Conservation (phyloP, 2,797 vertebrate genomes). For the Pangasius larnaudii region DNA sequence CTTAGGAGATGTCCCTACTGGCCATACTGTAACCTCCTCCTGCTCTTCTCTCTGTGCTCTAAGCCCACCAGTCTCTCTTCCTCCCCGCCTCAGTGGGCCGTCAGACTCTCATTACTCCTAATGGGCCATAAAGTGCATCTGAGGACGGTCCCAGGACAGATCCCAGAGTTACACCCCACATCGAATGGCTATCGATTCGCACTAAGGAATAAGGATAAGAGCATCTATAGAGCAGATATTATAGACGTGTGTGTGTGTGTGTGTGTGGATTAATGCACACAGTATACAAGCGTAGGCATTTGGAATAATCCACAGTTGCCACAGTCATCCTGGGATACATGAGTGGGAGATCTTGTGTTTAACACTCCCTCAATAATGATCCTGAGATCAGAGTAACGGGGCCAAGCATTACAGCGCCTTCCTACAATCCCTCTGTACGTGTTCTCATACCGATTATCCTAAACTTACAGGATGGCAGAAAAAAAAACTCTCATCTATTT, state of each 20-base stretch:
- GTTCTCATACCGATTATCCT: neutral
- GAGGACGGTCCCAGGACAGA: conserved; percentile 22
- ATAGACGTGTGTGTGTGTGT: neutral
- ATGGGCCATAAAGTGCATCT: conserved; percentile 36
- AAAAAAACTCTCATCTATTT: neutral
- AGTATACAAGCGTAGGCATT: neutral
- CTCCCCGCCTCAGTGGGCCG: neutral
- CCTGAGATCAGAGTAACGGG: neutral
- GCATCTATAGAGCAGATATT: neutral
- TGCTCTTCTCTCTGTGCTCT: neutral
- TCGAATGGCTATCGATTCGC: conserved; percentile 13
- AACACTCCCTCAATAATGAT: conserved; percentile 1
- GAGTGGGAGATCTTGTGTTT: conserved; percentile 3
- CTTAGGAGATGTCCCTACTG: neutral
- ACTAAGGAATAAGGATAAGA: neutral
- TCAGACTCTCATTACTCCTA: conserved; percentile 41
- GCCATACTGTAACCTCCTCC: neutral
- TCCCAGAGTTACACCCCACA: neutral
- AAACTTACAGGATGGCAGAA: too few species aligned
- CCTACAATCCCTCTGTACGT: conserved; percentile 19
- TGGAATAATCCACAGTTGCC: neutral
- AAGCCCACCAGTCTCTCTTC: conserved; percentile 2
- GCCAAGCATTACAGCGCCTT: conserved; percentile 9
- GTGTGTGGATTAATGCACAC: neutral
- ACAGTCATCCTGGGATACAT: neutral